A percentile compares a stretch with the other conserved stretches of the same genome.
These are phyloP conservation scores for Typhlomys cinereus DNA, from an alignment of 2,113 vertebrate genomes.

Conservation along the genomic window DNA sequence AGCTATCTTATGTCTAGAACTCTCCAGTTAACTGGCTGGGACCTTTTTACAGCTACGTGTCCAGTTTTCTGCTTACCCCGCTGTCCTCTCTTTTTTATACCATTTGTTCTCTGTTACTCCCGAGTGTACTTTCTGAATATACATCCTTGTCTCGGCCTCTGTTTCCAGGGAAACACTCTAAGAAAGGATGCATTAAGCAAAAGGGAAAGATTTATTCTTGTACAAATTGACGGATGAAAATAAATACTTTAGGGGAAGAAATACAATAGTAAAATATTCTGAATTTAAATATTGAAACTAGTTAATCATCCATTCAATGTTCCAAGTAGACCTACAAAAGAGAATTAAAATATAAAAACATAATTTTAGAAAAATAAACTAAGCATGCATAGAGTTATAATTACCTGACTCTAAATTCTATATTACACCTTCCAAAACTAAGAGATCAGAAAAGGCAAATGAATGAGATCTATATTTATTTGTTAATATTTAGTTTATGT, in stretches of 20 bases:
- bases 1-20: neutral
- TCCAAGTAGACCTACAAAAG: slow-evolving; percentile 18
- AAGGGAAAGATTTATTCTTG: neutral
- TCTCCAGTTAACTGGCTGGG: neutral
- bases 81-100: neutral
- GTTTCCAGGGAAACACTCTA: neutral
- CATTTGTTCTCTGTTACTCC: neutral
- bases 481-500: too few species aligned
- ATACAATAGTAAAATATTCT: neutral
- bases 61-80: neutral
- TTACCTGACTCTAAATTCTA: neutral
- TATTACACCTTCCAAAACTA: slow-evolving; percentile 16
- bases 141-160: neutral
- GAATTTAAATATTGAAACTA: slow-evolving; percentile 9
- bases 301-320: neutral
- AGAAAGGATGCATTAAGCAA: slow-evolving; percentile 31
- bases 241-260: neutral
- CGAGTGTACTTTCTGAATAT: neutral
- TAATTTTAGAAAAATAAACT: slow-evolving; percentile 33
- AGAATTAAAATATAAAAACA: neutral
- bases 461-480: slow-evolving; percentile 8
- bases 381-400: slow-evolving; percentile 14
- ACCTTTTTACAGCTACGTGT: neutral
- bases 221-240: neutral
- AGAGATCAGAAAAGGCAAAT: neutral